Percentiles rank a stretch among this genome's conserved stretches.
Conservation (phyloP, 2,888 invertebrate species). For the Watsonalla binaria region DNA sequence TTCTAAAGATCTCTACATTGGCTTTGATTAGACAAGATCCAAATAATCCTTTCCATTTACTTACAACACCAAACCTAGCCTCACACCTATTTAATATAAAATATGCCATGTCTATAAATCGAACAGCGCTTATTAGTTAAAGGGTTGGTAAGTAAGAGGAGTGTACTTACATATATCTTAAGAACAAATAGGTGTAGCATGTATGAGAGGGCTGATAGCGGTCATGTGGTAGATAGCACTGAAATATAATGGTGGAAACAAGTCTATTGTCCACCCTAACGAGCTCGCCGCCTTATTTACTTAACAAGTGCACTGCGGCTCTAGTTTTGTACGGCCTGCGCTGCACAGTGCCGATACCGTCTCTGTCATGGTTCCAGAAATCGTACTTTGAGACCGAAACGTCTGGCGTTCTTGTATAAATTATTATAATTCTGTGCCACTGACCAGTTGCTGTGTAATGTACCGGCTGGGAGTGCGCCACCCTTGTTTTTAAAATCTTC, state of each 20-base stretch:
- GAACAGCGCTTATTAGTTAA: no score
- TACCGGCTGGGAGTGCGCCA: conserved; percentile 24
- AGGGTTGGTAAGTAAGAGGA: no score
- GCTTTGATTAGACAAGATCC: no score
- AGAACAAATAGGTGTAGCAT: conserved; percentile 13
- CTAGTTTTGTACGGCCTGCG: not conserved
- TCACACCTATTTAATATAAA: no score
- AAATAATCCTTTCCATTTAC: no score
- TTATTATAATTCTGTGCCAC: conserved; percentile 19
- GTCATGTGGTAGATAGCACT: conserved; percentile 10
- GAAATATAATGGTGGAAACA: not conserved
- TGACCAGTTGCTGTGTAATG: conserved; percentile 24
- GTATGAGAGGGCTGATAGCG: conserved; percentile 2
- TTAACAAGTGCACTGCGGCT: not conserved
- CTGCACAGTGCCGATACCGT: not conserved
- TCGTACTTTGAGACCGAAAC: not conserved
- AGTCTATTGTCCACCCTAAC: conserved; percentile 1
- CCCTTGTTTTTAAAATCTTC: conserved; percentile 41
- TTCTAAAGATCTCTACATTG: no score
- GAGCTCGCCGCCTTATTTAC: not conserved
- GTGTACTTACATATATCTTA: no score
- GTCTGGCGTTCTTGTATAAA: conserved; percentile 1
- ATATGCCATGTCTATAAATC: no score
- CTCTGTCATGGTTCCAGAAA: conserved; percentile 1
- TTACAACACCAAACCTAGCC: no score